phyloP scores from a whole-genome alignment of 2,113 vertebrate genomes.

The Picathartes gymnocephalus region DNA sequence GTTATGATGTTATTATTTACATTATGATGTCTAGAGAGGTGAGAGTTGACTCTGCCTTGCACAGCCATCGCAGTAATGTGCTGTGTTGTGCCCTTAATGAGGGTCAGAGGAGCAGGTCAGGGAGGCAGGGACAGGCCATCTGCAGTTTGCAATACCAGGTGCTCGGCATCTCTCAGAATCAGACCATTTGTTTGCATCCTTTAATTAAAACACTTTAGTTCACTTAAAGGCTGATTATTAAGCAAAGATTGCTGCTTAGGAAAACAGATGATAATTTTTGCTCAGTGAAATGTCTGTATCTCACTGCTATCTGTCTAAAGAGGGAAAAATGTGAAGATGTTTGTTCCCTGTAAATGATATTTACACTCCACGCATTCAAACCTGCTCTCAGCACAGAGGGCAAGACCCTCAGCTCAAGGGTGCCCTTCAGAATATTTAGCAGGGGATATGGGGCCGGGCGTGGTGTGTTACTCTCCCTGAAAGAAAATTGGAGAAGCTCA shows the following conservation, averaged over 20 bases:
- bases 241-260: background rate
- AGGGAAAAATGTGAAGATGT: background rate
- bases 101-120: background rate
- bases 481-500: background rate
- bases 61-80: background rate
- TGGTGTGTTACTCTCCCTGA: background rate
- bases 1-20: background rate
- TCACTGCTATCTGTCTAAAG: background rate
- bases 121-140: background rate
- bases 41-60: background rate
- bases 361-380: rapidly evolving
- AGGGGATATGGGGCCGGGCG: background rate
- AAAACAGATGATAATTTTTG: slow-evolving; percentile 2
- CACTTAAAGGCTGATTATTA: background rate
- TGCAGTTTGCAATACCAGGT: background rate
- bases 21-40: background rate
- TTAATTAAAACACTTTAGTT: background rate
- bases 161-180: background rate
- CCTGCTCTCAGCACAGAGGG: background rate
- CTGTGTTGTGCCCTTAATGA: background rate
- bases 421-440: background rate
- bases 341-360: background rate
- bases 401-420: background rate
- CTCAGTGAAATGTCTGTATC: slow-evolving; percentile 6
- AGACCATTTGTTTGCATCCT: background rate